phyloP scores from a whole-genome alignment of 2,113 vertebrate genomes.

The Progne subis region DNA sequence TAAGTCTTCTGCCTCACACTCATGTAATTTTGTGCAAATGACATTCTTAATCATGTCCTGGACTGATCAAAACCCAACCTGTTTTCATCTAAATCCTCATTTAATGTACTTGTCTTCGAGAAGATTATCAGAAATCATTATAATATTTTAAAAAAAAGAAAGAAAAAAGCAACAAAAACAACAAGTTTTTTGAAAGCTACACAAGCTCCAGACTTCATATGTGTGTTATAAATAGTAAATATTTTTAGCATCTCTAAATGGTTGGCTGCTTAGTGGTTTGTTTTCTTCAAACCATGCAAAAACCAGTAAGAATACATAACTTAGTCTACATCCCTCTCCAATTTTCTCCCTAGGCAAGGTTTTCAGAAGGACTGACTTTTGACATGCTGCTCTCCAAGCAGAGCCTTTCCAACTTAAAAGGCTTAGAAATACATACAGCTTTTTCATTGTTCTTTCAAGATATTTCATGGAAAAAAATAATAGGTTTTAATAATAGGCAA shows the following conservation, averaged over 20 bases:
- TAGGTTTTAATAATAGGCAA: background rate
- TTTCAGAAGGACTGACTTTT: background rate
- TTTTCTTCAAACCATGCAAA: background rate
- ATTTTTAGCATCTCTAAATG: background rate
- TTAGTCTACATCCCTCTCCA: background rate
- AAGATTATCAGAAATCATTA: background rate
- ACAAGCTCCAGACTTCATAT: background rate
- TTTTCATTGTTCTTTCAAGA: background rate
- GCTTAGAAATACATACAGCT: background rate
- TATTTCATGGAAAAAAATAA: background rate
- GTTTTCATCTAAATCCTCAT: background rate
- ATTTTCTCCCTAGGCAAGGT: background rate
- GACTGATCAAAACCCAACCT: background rate
- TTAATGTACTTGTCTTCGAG: background rate
- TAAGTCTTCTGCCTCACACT: background rate
- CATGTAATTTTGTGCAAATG: background rate
- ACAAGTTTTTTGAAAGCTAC: background rate
- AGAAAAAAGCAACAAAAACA: background rate
- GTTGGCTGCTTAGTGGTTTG: background rate
- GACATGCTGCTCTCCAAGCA: fast-evolving
- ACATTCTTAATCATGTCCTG: background rate
- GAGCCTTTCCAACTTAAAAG: background rate
- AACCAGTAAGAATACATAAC: fast-evolving
- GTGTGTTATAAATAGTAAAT: background rate
- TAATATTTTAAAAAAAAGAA: background rate